Conservation (phyloP, 2,113 vertebrate genomes). For the Caranx melampygus region DNA sequence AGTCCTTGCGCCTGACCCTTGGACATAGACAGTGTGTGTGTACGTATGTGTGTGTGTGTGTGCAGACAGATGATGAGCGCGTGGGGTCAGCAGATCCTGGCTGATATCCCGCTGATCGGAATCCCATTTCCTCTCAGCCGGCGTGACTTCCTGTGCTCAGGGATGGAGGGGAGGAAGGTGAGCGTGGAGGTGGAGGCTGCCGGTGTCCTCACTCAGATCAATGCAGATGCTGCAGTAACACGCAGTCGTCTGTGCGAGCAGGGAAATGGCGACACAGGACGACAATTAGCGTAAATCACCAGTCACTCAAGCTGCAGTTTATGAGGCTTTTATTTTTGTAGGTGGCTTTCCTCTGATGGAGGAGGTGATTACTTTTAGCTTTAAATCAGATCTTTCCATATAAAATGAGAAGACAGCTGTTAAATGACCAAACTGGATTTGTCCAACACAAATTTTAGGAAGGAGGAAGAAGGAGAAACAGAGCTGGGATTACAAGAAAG, state of each 20-base stretch:
- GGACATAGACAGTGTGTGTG: constrained; percentile 55
- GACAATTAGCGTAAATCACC: constrained; percentile 62
- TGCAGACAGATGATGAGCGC: constrained; percentile 59
- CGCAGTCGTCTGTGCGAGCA: constrained; percentile 33
- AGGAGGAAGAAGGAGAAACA: constrained; percentile 1
- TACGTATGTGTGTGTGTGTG: constrained; percentile 38
- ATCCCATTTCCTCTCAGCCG: constrained; percentile 78
- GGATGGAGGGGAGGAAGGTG: constrained; percentile 51
- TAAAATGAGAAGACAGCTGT: constrained; percentile 40
- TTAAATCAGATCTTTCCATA: constrained; percentile 1
- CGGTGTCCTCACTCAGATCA: constrained; percentile 63
- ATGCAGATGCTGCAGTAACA: constrained; percentile 62
- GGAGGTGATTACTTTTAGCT: constrained; percentile 28
- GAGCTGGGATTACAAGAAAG: constrained; percentile 28
- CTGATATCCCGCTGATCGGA: constrained; percentile 78
- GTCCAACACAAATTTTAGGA: constrained; percentile 26
- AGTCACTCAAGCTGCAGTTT: constrained; percentile 28
- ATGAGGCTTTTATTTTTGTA: constrained; percentile 26
- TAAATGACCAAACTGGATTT: constrained; percentile 39
- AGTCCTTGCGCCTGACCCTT: constrained; percentile 82
- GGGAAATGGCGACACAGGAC: constrained; percentile 36
- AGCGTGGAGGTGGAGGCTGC: constrained; percentile 42
- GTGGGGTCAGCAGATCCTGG: constrained; percentile 76
- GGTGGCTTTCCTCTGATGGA: not conserved
- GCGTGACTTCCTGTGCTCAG: constrained; percentile 65